Evolutionary conservation across 1,140 invertebrate genomes (phyloP).

Genomic region (Anthonomus grandis): DNA sequence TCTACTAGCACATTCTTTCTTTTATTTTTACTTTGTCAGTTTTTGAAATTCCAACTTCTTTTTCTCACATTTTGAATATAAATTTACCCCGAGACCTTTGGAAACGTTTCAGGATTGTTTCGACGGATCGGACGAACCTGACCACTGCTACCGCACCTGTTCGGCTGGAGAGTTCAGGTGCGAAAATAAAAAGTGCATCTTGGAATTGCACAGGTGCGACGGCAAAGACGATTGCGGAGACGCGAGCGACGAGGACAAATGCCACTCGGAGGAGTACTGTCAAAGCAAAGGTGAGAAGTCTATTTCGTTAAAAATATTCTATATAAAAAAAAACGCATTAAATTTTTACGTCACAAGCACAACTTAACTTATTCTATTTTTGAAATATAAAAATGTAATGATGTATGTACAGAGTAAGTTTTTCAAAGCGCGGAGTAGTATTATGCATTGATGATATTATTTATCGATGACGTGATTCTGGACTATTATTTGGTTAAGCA

Average conservation of each 20-base stretch:
- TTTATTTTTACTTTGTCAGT: neutral
- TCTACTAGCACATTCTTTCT: too few species aligned
- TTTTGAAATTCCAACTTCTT: too few species aligned
- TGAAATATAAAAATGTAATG: too few species aligned
- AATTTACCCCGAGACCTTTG: neutral
- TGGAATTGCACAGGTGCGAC: constrained; percentile 58
- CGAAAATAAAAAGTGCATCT: constrained; percentile 58
- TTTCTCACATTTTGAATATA: too few species aligned
- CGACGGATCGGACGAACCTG: constrained; percentile 77
- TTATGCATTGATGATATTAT: too few species aligned
- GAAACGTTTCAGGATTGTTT: constrained; percentile 58
- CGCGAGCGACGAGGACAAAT: constrained; percentile 56
- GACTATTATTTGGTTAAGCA: too few species aligned
- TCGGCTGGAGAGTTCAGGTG: constrained; percentile 54
- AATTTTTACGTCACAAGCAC: too few species aligned
- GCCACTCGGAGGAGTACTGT: constrained; percentile 35
- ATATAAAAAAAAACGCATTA: neutral
- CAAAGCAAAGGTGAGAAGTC: constrained; percentile 30
- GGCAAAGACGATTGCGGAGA: constrained; percentile 65
- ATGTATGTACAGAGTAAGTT: too few species aligned
- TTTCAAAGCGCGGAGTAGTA: too few species aligned
- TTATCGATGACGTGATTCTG: too few species aligned
- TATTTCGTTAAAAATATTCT: neutral
- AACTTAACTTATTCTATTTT: too few species aligned
- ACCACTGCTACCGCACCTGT: constrained; percentile 62